Evolutionary conservation across 2,888 invertebrate species (phyloP).

Genomic region (Andricus curvator): DNA sequence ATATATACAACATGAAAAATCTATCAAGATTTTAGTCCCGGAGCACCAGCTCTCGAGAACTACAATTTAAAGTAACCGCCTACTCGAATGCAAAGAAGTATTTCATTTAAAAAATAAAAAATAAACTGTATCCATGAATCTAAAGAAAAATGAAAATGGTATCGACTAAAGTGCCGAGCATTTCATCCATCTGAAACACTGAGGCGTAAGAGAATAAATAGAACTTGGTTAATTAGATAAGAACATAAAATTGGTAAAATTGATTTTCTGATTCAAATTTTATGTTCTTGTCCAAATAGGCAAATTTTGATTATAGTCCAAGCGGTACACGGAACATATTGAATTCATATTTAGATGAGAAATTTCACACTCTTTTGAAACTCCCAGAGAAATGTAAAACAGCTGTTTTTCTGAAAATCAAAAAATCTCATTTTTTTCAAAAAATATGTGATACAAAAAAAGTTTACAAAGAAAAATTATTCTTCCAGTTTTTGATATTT

Average conservation of each 20-base stretch:
- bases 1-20: slow-evolving; percentile 37
- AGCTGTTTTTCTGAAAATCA: no score
- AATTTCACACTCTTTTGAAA: no score
- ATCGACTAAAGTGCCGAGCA: not conserved
- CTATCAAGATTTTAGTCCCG: slow-evolving; percentile 15
- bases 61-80: slow-evolving; percentile 17
- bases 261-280: no score
- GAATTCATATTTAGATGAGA: no score
- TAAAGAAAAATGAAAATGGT: not conserved
- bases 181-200: not conserved
- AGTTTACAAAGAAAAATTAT: no score
- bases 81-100: slow-evolving; percentile 38
- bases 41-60: slow-evolving; percentile 19
- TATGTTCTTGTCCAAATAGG: no score
- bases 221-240: not conserved
- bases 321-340: no score
- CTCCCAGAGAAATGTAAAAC: no score
- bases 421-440: no score
- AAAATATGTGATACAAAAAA: no score
- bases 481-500: no score
- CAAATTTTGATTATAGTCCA: no score
- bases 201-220: not conserved
- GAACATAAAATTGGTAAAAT: not conserved
- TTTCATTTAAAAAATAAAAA: slow-evolving; percentile 40
- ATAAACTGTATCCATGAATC: not conserved